A percentile compares a stretch with the other conserved stretches of the same genome.
phyloP scores from a whole-genome alignment of 2,797 vertebrate genomes.

The Poeciliopsis infans region DNA sequence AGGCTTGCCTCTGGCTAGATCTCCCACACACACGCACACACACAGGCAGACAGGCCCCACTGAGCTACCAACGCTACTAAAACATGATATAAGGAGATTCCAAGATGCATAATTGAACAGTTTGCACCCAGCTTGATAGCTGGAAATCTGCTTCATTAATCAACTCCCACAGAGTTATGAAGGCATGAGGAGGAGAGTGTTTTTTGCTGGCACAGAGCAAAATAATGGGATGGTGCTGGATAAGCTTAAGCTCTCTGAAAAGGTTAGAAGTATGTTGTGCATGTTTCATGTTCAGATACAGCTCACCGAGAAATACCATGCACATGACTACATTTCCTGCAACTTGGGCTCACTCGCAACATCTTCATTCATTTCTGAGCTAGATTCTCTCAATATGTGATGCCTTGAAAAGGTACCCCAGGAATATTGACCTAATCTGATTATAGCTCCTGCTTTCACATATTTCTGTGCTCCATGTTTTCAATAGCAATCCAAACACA shows the following conservation, averaged over 20 bases:
- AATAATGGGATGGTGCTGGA: constrained; percentile 48
- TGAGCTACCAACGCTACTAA: constrained; percentile 56
- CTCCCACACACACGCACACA: constrained; percentile 23
- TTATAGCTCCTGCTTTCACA: background rate
- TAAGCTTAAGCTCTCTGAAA: constrained; percentile 37
- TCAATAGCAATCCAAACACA: no score
- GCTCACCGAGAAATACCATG: background rate
- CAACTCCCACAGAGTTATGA: constrained; percentile 72
- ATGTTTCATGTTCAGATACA: constrained; percentile 1
- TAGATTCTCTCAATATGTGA: background rate
- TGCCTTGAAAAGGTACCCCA: background rate
- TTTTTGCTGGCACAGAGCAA: constrained; percentile 56
- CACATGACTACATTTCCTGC: background rate
- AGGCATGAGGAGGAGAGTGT: constrained; percentile 54
- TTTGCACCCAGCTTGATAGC: constrained; percentile 78
- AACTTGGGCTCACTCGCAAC: background rate
- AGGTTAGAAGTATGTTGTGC: constrained; percentile 27
- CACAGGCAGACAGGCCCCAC: constrained; percentile 26
- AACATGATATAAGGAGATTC: constrained; percentile 76
- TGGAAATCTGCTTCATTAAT: constrained; percentile 77
- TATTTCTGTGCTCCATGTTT: background rate
- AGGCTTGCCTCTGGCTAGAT: constrained; percentile 27
- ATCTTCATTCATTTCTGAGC: background rate
- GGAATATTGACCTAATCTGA: background rate
- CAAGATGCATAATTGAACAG: constrained; percentile 79